Base-by-base conservation (phyloP, 2,113 vertebrate species). In the Origma solitaria region DNA sequence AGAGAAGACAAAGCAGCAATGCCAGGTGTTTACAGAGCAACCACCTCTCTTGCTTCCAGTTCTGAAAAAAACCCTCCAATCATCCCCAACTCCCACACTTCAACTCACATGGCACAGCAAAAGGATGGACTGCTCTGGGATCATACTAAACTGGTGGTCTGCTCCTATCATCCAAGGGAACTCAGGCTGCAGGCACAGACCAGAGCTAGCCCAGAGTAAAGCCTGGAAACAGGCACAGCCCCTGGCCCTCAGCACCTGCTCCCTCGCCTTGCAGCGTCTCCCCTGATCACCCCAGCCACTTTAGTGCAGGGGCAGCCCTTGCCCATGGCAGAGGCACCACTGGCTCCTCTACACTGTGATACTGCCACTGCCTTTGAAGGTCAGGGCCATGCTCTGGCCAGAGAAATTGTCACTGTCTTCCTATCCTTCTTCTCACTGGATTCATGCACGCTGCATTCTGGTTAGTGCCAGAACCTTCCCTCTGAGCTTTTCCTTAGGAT, bases 311-410 rank as follows among this genome's bases (percentile, higher is more conserved):
- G 40, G 23, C 44, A 45, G 51, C 35, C 51, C 57, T 35, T 51
- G 58, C 13, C 6, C 1, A 0, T 11, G 27, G 38, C 42, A 40
- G 28, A 40, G 58, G 9, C n/a, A 49, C 42, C 33, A 1, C 10
- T 7, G 6, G 27, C 9, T 78, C 17, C 21, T 57, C 76, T 24
- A 38, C 2, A 8, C 2, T 0, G 21, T 2, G 1, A 33, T 31
- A 27, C 17, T 47, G 28, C 24, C 50, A 15, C 24, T 54, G 56
- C 40, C 51, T 35, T 53, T 25, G 56, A 30, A 86, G 27, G 27
- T 9, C 42, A 38, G 14, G 44, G 17, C 31, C n/a, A 17, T 28
- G 23, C 25, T n/a, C 33, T 30, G 44, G 50, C 33, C n/a, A 58
- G 44, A 85, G 42, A 47, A 47, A 17, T 7, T 31, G 14, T 33